Percentiles rank a stretch among this genome's conserved stretches.
These are phyloP conservation scores for Auanema freiburgensis DNA, from an alignment of 2,888 invertebrate species.

Conservation along the genomic window DNA sequence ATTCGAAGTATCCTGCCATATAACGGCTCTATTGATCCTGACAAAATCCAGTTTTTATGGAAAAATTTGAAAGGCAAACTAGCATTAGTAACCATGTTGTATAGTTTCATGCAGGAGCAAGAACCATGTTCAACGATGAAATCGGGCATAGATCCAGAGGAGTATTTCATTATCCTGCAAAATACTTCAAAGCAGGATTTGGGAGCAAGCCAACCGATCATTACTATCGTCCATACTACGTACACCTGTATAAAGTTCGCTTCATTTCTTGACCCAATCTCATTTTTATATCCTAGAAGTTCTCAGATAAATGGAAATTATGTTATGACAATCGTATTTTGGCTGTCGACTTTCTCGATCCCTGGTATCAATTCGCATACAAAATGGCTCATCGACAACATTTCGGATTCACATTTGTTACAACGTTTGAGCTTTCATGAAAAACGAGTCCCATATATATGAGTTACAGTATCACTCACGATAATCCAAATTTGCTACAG, in stretches of 20 bases:
- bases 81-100: background rate
- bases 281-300: slow-evolving; percentile 16
- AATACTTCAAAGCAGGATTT: slow-evolving; percentile 34
- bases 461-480: slow-evolving; percentile 33
- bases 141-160: slow-evolving; percentile 39
- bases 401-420: slow-evolving; percentile 33
- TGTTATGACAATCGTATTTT: slow-evolving; percentile 35
- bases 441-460: background rate
- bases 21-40: slow-evolving; percentile 24
- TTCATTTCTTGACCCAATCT: background rate
- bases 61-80: slow-evolving; percentile 21
- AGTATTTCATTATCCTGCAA: slow-evolving; percentile 40
- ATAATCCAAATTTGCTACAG: slow-evolving; percentile 34
- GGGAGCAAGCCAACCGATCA: slow-evolving; percentile 26
- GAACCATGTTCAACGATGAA: slow-evolving; percentile 44
- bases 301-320: slow-evolving; percentile 39
- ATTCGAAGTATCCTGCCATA: slow-evolving; percentile 32
- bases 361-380: slow-evolving; percentile 33
- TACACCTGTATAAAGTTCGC: slow-evolving; percentile 31
- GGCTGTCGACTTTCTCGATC: slow-evolving; percentile 28
- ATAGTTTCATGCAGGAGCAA: slow-evolving; percentile 21
- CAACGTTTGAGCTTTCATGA: slow-evolving; percentile 19
- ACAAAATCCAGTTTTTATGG: slow-evolving; percentile 34
- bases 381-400: slow-evolving; percentile 20
- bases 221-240: slow-evolving; percentile 43